Evolutionary conservation across 2,888 invertebrate genomes (phyloP), one percentile per base, ranked within the genome.

Genomic region (Drosophila tanythrix): DNA sequence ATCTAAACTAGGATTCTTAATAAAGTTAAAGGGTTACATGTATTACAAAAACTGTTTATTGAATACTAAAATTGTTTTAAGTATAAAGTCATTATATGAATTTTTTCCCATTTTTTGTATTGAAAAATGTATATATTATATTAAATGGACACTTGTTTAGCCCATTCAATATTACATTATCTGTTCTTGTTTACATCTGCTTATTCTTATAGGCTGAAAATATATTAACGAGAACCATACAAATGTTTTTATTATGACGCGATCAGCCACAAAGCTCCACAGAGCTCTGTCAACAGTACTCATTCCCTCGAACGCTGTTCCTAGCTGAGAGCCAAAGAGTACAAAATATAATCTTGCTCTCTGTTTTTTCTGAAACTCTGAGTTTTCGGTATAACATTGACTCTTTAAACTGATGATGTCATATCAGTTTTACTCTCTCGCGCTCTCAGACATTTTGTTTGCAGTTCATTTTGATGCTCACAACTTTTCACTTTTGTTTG

Each of bases 361-460:
- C 15, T 21, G 15, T 46, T 46, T 46, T 7, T 15, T 46, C 21
- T 13, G 40, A n/a, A 4, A 10, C n/a, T 40, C n/a, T 0, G 18
- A 48, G 61, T 56, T 62, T 57, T 79, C 15, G 61, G 18, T 33
- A 57, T 38, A 33, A 40, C 27, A 56, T 50, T 56, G 10, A 4
- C 46, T 57, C 72, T 77, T 65, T 36, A 25, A 64, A 63, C 43
- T 77, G 80, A 77, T 82, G 88, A 87, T 75, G 82, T 84, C 88
- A 87, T 66, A 59, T 21, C 2, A 8, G 11, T 18, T 38, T 7
- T 2, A 33, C 61, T 48, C 50, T 67, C 38, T 48, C 31, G 3
- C 29, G 5, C 29, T 53, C n/a, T 36, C 50, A 60, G 50, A 50
- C 29, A 62, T 61, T 62, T 36, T 31, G 31, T 31, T 29, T 57